Base-by-base conservation (phyloP, 2,797 vertebrate genomes). In the Dromococcyx pavoninus region DNA sequence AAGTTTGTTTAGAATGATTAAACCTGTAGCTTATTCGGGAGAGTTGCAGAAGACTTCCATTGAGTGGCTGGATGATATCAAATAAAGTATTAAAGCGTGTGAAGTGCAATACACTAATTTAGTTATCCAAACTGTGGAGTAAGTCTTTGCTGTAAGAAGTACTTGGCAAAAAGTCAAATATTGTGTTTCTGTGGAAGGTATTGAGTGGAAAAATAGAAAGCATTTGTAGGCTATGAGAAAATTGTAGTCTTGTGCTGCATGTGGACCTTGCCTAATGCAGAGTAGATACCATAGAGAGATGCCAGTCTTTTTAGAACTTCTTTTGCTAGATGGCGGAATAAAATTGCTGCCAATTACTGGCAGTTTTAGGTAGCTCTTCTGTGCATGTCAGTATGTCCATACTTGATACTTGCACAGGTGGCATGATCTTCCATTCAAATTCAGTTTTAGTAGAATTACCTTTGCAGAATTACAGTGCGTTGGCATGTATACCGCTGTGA, bases 341-440 rank as follows among this genome's bases (percentile, higher is more conserved):
- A 46, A 60, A 10, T 0, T 2, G 4, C 11, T 33, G 37, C 2
- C 7, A 32, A 2, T 54, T 66, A n/a, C 9, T 44, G 25, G 7
- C 9, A 88, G n/a, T 79, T 76, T 58, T 70, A 58, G 7, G 21
- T 57, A 46, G 14, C 7, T 41, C 4, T 85, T 66, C 7, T 13
- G 4, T 23, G 25, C 17, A 3, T 8, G 6, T 43, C 27, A 50
- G 0, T 67, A 11, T 69, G 5, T 39, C 6, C 4, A 3, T 51
- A 39, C 8, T 37, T 4, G 12, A 2, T 61, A 28, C 13, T 54
- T 60, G 22, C 4, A 11, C 39, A 43, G n/a, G 28, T 33, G 61
- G 19, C 10, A 7, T 1, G 1, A 17, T 82, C 60, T 82, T 62
- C 64, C 23, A 54, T 28, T 70, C 6, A 35, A n/a, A 4, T 23